Evolutionary conservation across 2,888 invertebrate species (phyloP).

Genomic region (Eupithecia tripunctaria): DNA sequence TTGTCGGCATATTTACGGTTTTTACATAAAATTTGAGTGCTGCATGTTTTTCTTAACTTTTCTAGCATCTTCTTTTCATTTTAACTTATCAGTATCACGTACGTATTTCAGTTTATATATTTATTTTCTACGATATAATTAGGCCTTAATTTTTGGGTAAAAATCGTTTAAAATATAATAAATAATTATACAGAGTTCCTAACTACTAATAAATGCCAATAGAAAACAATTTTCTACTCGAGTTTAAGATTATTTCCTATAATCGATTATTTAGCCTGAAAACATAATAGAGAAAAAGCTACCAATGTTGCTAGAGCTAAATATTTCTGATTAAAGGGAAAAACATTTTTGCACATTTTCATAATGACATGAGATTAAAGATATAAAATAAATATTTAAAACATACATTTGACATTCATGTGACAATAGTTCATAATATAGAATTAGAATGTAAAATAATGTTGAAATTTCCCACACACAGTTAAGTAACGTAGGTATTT

Average conservation of each 20-base stretch:
- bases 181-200: conserved; percentile 37
- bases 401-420: background rate
- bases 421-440: conserved; percentile 1
- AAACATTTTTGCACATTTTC: background rate
- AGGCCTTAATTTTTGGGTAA: conserved; percentile 54
- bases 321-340: conserved; percentile 52
- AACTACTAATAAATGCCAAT: conserved; percentile 14
- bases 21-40: background rate
- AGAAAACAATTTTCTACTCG: conserved; percentile 5
- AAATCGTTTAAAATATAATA: conserved; percentile 7
- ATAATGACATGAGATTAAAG: background rate
- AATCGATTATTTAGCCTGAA: conserved; percentile 64
- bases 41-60: background rate
- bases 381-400: background rate
- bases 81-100: background rate
- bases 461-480: background rate
- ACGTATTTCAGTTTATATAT: conserved; percentile 35
- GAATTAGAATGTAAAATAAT: background rate
- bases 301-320: conserved; percentile 69
- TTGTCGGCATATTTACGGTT: background rate
- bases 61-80: background rate
- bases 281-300: conserved; percentile 67
- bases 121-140: background rate
- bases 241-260: conserved; percentile 24
- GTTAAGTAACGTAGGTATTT: background rate